Percentiles rank a stretch among this genome's conserved stretches.
These are phyloP conservation scores for Lithophane ornitopus DNA, from an alignment of 2,888 invertebrate species.

Conservation along the genomic window DNA sequence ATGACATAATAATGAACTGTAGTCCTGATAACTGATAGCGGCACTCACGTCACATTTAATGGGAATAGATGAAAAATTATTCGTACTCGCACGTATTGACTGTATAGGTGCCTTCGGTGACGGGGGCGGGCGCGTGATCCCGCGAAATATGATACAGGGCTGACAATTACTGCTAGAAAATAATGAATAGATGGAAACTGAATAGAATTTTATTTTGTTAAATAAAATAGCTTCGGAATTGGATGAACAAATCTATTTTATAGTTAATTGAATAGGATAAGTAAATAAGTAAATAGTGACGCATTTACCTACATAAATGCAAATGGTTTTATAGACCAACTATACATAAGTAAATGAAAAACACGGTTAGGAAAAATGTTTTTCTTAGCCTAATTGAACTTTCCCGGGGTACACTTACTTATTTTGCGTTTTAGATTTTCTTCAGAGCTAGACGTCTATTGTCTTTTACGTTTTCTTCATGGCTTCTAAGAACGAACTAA, in stretches of 20 bases:
- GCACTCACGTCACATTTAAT: conserved; percentile 74
- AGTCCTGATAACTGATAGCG: conserved; percentile 42
- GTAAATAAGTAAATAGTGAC: background rate
- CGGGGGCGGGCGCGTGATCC: conserved; percentile 81
- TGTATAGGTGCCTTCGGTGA: conserved; percentile 79
- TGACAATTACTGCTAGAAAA: conserved; percentile 53
- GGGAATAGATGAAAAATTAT: conserved; percentile 88
- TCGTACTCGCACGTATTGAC: conserved; percentile 86
- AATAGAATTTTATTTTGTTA: background rate
- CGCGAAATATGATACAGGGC: conserved; percentile 77
- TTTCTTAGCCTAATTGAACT: background rate
- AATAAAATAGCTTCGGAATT: background rate
- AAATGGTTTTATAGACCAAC: background rate
- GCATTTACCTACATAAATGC: background rate
- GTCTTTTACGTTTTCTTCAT: background rate
- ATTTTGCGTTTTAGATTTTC: background rate
- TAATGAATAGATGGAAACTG: conserved; percentile 12
- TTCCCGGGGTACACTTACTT: background rate
- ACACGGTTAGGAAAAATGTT: background rate
- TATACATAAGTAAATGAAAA: background rate
- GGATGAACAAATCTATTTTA: background rate
- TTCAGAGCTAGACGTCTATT: background rate
- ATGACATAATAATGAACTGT: conserved; percentile 31
- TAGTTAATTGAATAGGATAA: background rate
- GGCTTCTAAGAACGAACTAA: background rate